These are phyloP conservation scores for Tenthredo notha DNA, from an alignment of 2,888 invertebrate species.

Conservation along the genomic window DNA sequence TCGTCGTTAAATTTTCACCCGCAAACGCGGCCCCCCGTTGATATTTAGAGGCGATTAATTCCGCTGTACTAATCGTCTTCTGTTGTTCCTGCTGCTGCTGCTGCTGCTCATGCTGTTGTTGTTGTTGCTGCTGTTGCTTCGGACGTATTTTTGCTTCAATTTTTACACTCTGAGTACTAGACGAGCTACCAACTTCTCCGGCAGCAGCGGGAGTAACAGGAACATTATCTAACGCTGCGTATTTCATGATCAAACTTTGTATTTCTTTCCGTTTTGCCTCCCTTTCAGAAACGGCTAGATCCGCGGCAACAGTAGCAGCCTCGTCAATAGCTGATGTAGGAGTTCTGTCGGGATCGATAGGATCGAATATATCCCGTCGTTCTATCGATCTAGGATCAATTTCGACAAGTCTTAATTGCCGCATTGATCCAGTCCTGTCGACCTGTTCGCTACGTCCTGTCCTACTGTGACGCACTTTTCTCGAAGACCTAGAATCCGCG, in stretches of 20 bases:
- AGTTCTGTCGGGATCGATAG: slow-evolving; percentile 76
- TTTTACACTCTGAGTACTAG: slow-evolving; percentile 61
- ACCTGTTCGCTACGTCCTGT: slow-evolving; percentile 84
- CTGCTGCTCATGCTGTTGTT: slow-evolving; percentile 55
- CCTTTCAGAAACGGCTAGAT: slow-evolving; percentile 84
- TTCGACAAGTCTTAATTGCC: slow-evolving; percentile 81
- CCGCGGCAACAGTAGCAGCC: slow-evolving; percentile 79
- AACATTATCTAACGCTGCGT: slow-evolving; percentile 87
- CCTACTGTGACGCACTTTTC: slow-evolving; percentile 79
- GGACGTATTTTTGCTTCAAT: slow-evolving; percentile 10
- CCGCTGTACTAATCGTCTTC: slow-evolving; percentile 64
- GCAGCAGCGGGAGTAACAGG: slow-evolving; percentile 65
- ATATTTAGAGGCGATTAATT: slow-evolving; percentile 76
- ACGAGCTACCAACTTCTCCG: slow-evolving; percentile 75
- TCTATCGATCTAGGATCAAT: slow-evolving; percentile 70
- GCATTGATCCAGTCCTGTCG: slow-evolving; percentile 76
- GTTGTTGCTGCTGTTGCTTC: slow-evolving; percentile 56
- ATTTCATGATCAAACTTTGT: slow-evolving; percentile 90
- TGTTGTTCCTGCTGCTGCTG: slow-evolving; percentile 55
- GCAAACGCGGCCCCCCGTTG: slow-evolving; percentile 61
- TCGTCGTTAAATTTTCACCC: slow-evolving; percentile 53
- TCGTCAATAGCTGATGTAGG: slow-evolving; percentile 78
- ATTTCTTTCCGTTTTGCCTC: slow-evolving; percentile 92
- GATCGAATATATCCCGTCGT: slow-evolving; percentile 57
- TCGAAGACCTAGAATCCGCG: slow-evolving; percentile 66